Evolutionary conservation across 2,113 vertebrate species (phyloP).

Genomic region (Megaceryle maxima): DNA sequence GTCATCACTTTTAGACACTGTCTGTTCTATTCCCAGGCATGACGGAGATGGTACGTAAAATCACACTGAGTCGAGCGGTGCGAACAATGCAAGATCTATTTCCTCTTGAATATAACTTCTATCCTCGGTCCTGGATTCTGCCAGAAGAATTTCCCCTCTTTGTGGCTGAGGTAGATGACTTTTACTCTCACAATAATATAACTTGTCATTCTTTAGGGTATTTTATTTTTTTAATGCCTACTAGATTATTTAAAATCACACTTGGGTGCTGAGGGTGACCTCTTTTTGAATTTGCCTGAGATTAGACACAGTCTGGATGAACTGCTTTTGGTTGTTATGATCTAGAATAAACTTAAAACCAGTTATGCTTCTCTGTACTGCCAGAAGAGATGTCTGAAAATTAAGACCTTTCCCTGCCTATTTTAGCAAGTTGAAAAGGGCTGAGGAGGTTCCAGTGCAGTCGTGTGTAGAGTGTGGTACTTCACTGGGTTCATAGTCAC

Average conservation of each 20-base stretch:
- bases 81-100: conserved; percentile 93
- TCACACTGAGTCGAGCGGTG: conserved; percentile 91
- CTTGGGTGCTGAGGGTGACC: not conserved
- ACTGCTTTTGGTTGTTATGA: not conserved
- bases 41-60: conserved; percentile 93
- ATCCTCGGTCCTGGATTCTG: conserved; percentile 96
- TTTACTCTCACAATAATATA: not conserved
- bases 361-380: not conserved
- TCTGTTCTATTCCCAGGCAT: conserved; percentile 80
- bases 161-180: conserved; percentile 80
- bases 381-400: not conserved
- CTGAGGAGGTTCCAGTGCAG: not conserved
- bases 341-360: not conserved
- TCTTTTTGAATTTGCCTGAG: not conserved
- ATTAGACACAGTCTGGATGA: not conserved
- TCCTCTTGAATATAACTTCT: conserved; percentile 95
- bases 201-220: not conserved
- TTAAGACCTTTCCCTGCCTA: not conserved
- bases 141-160: conserved; percentile 93
- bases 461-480: not conserved
- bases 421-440: not conserved
- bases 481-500: not conserved
- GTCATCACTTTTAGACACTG: not conserved
- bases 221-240: not conserved
- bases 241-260: not conserved